Conservation (phyloP, 2,113 vertebrate genomes). For the Setophaga petechia region DNA sequence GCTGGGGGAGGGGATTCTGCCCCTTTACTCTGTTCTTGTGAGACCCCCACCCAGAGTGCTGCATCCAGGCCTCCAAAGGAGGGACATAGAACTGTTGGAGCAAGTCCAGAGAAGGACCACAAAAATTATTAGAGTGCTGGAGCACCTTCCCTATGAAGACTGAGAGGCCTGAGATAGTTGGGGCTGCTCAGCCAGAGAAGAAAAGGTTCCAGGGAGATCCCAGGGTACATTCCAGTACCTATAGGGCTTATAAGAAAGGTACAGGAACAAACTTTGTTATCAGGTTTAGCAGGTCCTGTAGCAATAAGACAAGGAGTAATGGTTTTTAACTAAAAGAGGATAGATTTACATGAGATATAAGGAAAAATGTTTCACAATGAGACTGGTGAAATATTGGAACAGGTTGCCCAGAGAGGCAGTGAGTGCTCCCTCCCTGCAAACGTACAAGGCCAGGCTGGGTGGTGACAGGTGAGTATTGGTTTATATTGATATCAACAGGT, state of each 20-base stretch:
- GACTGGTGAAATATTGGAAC: neutral
- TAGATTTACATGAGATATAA: neutral
- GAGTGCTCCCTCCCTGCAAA: neutral
- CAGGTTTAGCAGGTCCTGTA: neutral
- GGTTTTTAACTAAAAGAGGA: neutral
- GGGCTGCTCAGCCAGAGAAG: neutral
- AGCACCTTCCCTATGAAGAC: neutral
- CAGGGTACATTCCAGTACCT: neutral
- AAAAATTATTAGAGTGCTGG: neutral
- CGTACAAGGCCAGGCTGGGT: neutral
- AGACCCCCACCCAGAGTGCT: neutral
- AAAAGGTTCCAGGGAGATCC: neutral
- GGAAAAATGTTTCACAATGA: neutral
- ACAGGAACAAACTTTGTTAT: neutral
- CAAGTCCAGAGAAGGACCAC: neutral
- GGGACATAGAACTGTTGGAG: neutral
- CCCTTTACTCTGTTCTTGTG: neutral
- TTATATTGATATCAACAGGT: neutral
- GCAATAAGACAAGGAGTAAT: neutral
- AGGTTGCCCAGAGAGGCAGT: neutral
- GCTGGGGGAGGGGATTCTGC: neutral
- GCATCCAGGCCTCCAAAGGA: neutral
- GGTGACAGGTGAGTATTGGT: neutral
- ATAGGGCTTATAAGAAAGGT: neutral
- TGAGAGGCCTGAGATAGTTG: neutral